Percentiles rank a stretch among this genome's conserved stretches.
These are phyloP conservation scores for Smutsia gigantea DNA, from an alignment of 2,797 vertebrate species.

Conservation along the genomic window DNA sequence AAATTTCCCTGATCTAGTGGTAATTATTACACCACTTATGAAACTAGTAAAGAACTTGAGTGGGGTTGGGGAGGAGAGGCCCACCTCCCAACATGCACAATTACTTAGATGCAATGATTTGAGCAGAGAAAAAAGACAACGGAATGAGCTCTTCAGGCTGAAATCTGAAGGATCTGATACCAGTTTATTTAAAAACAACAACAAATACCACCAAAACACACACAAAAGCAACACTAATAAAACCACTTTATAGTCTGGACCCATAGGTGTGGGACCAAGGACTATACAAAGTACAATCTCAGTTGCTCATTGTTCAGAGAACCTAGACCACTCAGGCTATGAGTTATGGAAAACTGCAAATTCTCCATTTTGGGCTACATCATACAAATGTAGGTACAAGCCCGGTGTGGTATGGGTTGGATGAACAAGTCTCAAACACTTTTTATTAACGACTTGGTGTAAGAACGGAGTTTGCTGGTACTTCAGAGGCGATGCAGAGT, in stretches of 20 bases:
- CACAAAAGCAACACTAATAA: neutral
- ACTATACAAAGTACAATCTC: neutral
- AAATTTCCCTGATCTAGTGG: neutral
- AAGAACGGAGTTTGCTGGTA: neutral
- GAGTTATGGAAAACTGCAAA: neutral
- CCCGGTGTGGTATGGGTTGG: neutral
- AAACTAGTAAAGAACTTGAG: neutral
- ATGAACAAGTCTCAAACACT: neutral
- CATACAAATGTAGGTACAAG: neutral
- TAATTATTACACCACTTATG: slow-evolving; percentile 44
- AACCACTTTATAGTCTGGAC: neutral
- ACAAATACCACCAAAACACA: neutral
- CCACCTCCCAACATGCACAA: neutral
- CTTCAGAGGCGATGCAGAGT: neutral
- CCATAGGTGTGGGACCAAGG: neutral
- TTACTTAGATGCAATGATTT: slow-evolving; percentile 14
- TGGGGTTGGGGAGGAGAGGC: neutral
- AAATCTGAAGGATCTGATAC: neutral
- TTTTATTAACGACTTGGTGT: neutral
- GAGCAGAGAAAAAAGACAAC: slow-evolving; percentile 25
- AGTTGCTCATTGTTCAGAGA: neutral
- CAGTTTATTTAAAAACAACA: neutral
- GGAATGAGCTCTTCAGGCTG: neutral
- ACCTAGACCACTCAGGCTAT: neutral
- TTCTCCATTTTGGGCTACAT: neutral